These are phyloP conservation scores for Parambassis ranga DNA, from an alignment of 2,797 vertebrate genomes.

Conservation along the genomic window DNA sequence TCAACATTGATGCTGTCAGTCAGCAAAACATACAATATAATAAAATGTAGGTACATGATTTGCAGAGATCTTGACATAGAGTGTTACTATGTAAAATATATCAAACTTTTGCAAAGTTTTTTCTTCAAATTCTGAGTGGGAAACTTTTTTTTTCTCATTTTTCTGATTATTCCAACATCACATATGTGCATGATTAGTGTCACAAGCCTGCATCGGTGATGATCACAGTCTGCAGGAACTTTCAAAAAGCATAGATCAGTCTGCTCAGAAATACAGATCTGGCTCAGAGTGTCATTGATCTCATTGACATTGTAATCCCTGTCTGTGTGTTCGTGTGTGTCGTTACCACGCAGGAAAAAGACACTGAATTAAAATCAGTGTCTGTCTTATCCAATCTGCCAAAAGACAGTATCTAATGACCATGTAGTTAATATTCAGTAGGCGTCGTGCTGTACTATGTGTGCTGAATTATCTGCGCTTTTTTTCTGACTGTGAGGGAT, in stretches of 20 bases:
- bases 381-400: not conserved
- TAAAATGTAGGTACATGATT: too few relatives aligned
- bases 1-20: too few relatives aligned
- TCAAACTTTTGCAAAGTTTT: too few relatives aligned
- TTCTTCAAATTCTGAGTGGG: too few relatives aligned
- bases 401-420: not conserved
- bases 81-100: too few relatives aligned
- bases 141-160: too few relatives aligned
- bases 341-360: not conserved
- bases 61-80: too few relatives aligned
- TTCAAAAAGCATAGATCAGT: not conserved
- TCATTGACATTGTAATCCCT: not conserved
- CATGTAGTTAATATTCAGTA: not conserved
- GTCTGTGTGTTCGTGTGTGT: not conserved
- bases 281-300: not conserved
- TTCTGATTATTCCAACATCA: too few relatives aligned
- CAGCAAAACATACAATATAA: too few relatives aligned
- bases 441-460: not conserved
- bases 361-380: not conserved
- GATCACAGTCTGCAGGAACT: too few relatives aligned
- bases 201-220: too few relatives aligned
- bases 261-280: not conserved
- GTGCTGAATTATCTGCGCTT: not conserved
- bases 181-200: too few relatives aligned
- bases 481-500: slow-evolving; percentile 38